Evolutionary conservation across 2,888 invertebrate genomes (phyloP).

Genomic region (Parnassius mnemosyne): DNA sequence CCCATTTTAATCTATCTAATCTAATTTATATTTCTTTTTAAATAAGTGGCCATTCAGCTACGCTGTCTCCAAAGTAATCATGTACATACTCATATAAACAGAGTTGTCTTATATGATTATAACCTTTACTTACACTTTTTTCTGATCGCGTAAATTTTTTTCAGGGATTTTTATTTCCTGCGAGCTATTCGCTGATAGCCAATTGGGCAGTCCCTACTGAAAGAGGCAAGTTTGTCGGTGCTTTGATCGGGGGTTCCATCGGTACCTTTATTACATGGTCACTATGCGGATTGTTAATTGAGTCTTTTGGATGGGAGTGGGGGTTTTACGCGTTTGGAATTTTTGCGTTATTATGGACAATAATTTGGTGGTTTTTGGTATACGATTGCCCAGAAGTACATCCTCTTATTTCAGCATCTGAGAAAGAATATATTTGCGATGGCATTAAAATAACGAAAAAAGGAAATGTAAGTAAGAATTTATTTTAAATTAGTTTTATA

Average conservation of each 20-base stretch:
- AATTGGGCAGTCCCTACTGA: constrained; percentile 82
- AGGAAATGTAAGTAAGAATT: constrained; percentile 18
- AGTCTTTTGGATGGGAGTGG: constrained; percentile 77
- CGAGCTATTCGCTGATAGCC: constrained; percentile 75
- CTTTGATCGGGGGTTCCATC: constrained; percentile 81
- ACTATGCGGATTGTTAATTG: constrained; percentile 74
- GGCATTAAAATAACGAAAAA: constrained; percentile 14
- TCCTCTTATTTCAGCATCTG: constrained; percentile 71
- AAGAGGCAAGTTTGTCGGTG: constrained; percentile 80
- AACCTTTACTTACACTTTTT: too few relatives aligned
- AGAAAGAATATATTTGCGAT: constrained; percentile 71
- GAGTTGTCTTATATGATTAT: too few relatives aligned
- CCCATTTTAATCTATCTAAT: too few relatives aligned
- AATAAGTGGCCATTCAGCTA: too few relatives aligned
- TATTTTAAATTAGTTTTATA: too few relatives aligned
- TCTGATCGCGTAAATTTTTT: neutral
- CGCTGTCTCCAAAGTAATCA: too few relatives aligned
- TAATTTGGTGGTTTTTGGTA: constrained; percentile 68
- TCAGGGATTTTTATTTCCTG: constrained; percentile 73
- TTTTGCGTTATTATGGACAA: constrained; percentile 59
- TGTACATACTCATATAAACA: too few relatives aligned
- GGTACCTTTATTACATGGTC: constrained; percentile 81
- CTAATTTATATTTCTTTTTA: too few relatives aligned
- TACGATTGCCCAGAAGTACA: constrained; percentile 78
- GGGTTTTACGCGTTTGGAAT: constrained; percentile 78